Evolutionary conservation across 2,113 vertebrate genomes (phyloP).

Genomic region (Herpailurus yagouaroundi): DNA sequence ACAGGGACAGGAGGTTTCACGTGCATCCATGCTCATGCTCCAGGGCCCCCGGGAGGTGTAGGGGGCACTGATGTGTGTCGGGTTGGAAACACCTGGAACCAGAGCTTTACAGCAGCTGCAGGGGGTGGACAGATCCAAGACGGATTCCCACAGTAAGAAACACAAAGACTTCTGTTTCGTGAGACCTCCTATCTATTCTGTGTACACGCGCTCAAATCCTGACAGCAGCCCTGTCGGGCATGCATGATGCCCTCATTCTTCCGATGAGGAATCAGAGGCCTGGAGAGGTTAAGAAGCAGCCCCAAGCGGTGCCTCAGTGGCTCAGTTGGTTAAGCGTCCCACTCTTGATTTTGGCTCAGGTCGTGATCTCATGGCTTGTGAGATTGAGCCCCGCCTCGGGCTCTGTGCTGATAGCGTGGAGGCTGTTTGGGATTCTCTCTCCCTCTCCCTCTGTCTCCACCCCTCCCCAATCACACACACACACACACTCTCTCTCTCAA

Average conservation of each 20-base stretch:
- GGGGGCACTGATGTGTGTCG: background rate
- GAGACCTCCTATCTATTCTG: background rate
- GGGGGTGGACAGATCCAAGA: background rate
- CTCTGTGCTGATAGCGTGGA: too few relatives aligned
- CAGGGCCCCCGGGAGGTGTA: background rate
- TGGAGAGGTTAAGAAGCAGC: too few relatives aligned
- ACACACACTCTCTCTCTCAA: too few relatives aligned
- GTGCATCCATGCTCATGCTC: rapidly evolving
- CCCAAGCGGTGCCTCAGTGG: background rate
- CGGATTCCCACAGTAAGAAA: background rate
- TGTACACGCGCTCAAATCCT: rapidly evolving
- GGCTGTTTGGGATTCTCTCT: too few relatives aligned
- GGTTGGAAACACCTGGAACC: background rate
- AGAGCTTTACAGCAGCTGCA: background rate
- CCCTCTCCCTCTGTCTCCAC: too few relatives aligned
- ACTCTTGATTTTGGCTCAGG: too few relatives aligned
- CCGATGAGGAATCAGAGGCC: background rate
- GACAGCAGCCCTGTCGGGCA: background rate
- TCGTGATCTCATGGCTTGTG: too few relatives aligned
- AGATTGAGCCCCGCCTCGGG: too few relatives aligned
- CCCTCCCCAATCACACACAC: too few relatives aligned
- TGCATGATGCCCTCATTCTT: background rate
- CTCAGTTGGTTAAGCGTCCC: too few relatives aligned
- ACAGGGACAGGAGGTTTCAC: background rate
- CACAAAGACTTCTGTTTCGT: background rate